Percentiles rank a stretch among this genome's conserved stretches.
These are phyloP conservation scores for Centroberyx gerrardi DNA, from an alignment of 2,797 vertebrate genomes.

Conservation along the genomic window DNA sequence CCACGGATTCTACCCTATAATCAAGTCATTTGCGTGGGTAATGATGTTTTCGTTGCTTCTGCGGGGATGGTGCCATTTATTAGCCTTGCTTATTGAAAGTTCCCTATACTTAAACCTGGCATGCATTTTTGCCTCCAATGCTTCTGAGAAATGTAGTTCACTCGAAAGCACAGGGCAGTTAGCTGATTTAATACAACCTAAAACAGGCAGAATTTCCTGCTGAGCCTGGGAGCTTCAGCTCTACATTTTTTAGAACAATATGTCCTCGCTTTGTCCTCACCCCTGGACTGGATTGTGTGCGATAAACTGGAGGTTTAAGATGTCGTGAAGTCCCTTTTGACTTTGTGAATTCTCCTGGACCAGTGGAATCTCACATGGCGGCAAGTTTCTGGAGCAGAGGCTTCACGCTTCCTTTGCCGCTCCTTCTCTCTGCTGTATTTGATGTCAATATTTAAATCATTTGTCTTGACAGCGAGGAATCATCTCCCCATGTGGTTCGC, in stretches of 20 bases:
- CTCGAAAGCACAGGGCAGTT: background rate
- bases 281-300: conserved; percentile 24
- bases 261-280: conserved; percentile 53
- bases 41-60: conserved; percentile 65
- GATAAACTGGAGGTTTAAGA: conserved; percentile 55
- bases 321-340: conserved; percentile 51
- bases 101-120: conserved; percentile 46
- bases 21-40: conserved; percentile 73
- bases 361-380: conserved; percentile 40
- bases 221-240: conserved; percentile 30
- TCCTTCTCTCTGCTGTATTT: conserved; percentile 67
- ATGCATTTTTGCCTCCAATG: conserved; percentile 22
- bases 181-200: conserved; percentile 13
- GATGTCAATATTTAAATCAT: conserved; percentile 85
- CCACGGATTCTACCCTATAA: conserved; percentile 62
- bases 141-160: background rate
- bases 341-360: conserved; percentile 55
- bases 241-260: conserved; percentile 43
- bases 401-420: conserved; percentile 63
- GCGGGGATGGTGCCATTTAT: conserved; percentile 55
- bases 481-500: conserved; percentile 68
- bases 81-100: conserved; percentile 37
- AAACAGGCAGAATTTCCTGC: conserved; percentile 27
- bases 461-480: conserved; percentile 73
- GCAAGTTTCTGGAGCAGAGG: conserved; percentile 44